Evolutionary conservation across 2,888 invertebrate genomes (phyloP), one percentile per base, ranked within the genome.

Genomic region (Pachydiplax longipennis): DNA sequence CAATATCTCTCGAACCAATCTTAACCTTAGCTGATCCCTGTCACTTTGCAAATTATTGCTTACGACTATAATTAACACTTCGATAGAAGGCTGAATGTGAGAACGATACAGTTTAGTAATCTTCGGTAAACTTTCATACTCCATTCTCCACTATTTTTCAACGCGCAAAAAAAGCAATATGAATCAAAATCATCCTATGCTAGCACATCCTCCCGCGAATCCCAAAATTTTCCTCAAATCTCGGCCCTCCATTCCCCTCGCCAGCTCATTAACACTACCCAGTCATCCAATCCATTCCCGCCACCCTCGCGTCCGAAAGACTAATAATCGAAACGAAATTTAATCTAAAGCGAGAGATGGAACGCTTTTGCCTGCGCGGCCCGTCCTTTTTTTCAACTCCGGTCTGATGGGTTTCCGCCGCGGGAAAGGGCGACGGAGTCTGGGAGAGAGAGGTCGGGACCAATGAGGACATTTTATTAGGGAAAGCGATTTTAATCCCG

Each of bases 401-500:
- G 10, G 22, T 61, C 58, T 87, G 58, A 87, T 61, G 22, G 35
- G 87, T 65, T 87, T 87, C 65, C 87, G 58, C 35, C 83, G 4
- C 35, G 25, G 13, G 53, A 31, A 15, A 25, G 82, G 22, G 83
- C 15, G 15, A 22, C 35, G n/a, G 53, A 82, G 31, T 37, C 13
- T 44, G 81, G 31, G 80, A 37, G 80, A 6, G 80, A 80, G 35
- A 22, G 81, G n/a, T 35, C 13, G 61, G 37, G 40, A 65, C 61
- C 87, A 61, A 58, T 10, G 65, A 4, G 61, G 37, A 65, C 58
- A 87, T 61, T 83, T 83, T 83, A 83, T 83, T 61, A 40, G 37
- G 31, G 37, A 87, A 87, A 87, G 65, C 87, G 87, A 87, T 87
- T 87, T 87, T 87, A 87, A 87, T 87, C 87, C 87, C 87, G 87